Percentiles rank a stretch among this genome's conserved stretches.
Evolutionary conservation across 2,888 invertebrate genomes (phyloP).

Genomic region (Adelphocoris suturalis): DNA sequence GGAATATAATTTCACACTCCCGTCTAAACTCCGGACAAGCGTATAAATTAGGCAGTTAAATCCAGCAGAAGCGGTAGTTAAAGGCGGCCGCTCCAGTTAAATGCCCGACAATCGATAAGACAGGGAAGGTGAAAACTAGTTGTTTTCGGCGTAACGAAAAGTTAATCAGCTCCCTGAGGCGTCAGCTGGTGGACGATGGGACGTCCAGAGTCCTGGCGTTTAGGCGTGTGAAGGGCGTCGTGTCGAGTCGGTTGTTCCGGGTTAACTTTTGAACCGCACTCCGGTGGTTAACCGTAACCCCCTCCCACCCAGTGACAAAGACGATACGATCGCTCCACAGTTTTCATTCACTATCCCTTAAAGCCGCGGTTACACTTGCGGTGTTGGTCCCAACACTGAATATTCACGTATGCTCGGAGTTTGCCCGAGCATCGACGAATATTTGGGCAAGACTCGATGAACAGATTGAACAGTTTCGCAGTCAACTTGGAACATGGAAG

Average conservation of each 20-base stretch:
- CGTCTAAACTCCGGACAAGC: too few relatives aligned
- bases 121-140: neutral
- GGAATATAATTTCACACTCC: too few relatives aligned
- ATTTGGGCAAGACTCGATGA: too few relatives aligned
- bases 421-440: too few relatives aligned
- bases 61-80: too few relatives aligned
- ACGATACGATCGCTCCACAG: neutral
- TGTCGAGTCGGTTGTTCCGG: slow-evolving; percentile 26
- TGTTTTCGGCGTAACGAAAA: neutral
- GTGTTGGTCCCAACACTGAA: too few relatives aligned
- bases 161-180: neutral
- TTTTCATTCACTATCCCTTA: slow-evolving; percentile 27
- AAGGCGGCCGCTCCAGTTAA: too few relatives aligned
- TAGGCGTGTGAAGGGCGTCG: neutral
- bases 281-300: slow-evolving; percentile 36
- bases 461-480: too few relatives aligned
- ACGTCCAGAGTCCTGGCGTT: neutral
- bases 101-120: neutral
- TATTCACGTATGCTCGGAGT: too few relatives aligned
- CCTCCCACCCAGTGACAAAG: neutral
- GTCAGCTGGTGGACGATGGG: neutral
- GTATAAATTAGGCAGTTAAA: too few relatives aligned
- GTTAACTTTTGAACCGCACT: slow-evolving; percentile 49
- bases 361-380: too few relatives aligned
- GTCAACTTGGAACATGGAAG: too few relatives aligned